Conservation (phyloP, 2,797 vertebrate genomes). For the Sciurus carolinensis region DNA sequence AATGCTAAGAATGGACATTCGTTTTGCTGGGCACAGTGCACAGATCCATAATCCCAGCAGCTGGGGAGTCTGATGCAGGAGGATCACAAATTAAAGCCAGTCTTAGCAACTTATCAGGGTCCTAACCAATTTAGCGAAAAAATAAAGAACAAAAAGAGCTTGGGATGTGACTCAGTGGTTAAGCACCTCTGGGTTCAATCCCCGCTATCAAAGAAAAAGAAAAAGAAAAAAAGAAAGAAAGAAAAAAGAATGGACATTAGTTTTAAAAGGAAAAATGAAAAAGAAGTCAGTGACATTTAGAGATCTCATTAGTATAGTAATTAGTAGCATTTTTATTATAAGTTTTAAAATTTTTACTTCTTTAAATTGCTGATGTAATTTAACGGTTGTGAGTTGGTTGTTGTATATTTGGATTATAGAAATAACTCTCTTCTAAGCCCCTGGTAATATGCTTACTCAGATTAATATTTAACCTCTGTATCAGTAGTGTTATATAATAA, state of each 20-base stretch:
- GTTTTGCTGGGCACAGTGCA: no score
- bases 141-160: no score
- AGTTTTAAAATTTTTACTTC: slow-evolving; percentile 57
- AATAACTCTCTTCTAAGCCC: background rate
- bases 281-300: background rate
- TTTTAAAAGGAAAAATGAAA: slow-evolving; percentile 14
- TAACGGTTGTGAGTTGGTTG: background rate
- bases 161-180: no score
- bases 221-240: background rate
- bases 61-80: no score
- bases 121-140: no score
- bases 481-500: background rate
- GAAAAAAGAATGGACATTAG: background rate
- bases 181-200: no score
- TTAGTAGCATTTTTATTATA: background rate
- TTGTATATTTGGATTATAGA: slow-evolving; percentile 58
- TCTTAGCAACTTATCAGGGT: no score
- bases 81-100: no score
- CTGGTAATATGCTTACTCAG: slow-evolving; percentile 1
- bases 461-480: background rate
- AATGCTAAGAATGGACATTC: background rate
- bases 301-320: background rate
- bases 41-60: no score
- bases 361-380: slow-evolving; percentile 56
- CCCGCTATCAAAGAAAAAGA: no score